Conservation (phyloP, 2,113 vertebrate genomes). For the Etheostoma cragini region DNA sequence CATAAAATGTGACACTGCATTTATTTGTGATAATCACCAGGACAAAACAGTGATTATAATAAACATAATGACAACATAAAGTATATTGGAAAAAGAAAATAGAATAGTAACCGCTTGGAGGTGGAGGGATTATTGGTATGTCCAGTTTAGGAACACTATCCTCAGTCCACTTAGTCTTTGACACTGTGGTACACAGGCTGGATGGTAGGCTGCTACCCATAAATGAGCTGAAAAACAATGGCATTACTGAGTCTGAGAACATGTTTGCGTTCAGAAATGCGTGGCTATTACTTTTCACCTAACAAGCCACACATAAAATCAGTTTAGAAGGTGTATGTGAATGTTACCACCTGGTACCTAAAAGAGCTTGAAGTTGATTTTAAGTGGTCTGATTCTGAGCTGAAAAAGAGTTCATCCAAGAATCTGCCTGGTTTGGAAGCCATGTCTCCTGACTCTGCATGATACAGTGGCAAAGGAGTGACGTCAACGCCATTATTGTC, state of each 20-base stretch:
- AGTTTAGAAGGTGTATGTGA: background rate
- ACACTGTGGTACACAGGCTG: constrained; percentile 61
- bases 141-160: constrained; percentile 72
- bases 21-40: background rate
- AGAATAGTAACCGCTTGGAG: constrained; percentile 65
- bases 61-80: background rate
- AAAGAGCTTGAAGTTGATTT: constrained; percentile 75
- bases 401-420: constrained; percentile 65
- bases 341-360: constrained; percentile 73
- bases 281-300: background rate
- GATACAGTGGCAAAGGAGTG: constrained; percentile 86
- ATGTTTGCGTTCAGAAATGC: background rate
- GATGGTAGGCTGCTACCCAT: constrained; percentile 80
- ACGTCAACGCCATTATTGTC: constrained; percentile 86
- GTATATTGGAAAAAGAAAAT: background rate
- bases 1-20: background rate
- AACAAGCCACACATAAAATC: background rate
- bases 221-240: constrained; percentile 75
- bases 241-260: background rate
- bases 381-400: constrained; percentile 73
- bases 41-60: background rate
- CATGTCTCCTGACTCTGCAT: constrained; percentile 64
- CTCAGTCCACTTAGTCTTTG: constrained; percentile 72
- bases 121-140: constrained; percentile 59
- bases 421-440: constrained; percentile 73